These are phyloP conservation scores for Pseudococcus longispinus DNA, from an alignment of 2,888 invertebrate genomes.

Conservation along the genomic window DNA sequence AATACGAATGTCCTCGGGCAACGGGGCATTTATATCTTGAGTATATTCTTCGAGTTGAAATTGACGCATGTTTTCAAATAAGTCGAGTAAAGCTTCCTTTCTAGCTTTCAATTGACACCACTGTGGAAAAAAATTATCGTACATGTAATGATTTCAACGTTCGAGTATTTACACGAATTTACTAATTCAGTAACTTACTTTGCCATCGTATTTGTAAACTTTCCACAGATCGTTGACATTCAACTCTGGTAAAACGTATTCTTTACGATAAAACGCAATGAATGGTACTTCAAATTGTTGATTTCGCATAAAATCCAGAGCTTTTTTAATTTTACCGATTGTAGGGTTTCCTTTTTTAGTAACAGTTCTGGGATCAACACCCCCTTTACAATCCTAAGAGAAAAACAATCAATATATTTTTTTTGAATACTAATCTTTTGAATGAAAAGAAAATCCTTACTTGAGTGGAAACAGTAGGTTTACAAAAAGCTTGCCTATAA, in stretches of 20 bases:
- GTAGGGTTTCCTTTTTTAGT: slow-evolving; percentile 74
- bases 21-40: slow-evolving; percentile 79
- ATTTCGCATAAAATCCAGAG: slow-evolving; percentile 94
- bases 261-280: slow-evolving; percentile 97
- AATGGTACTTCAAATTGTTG: slow-evolving; percentile 97
- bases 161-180: background rate
- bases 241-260: slow-evolving; percentile 93
- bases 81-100: slow-evolving; percentile 79
- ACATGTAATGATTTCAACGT: background rate
- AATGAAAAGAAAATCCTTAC: slow-evolving; percentile 61
- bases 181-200: slow-evolving; percentile 65
- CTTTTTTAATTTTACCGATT: slow-evolving; percentile 89
- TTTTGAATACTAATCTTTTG: background rate
- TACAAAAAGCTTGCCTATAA: slow-evolving; percentile 89
- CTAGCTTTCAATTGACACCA: slow-evolving; percentile 89
- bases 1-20: slow-evolving; percentile 81
- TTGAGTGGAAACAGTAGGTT: slow-evolving; percentile 81
- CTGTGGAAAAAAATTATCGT: slow-evolving; percentile 61
- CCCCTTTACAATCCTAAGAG: slow-evolving; percentile 62
- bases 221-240: slow-evolving; percentile 97
- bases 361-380: slow-evolving; percentile 65
- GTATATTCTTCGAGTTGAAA: slow-evolving; percentile 86
- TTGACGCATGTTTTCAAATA: slow-evolving; percentile 91
- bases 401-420: background rate
- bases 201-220: slow-evolving; percentile 94